phyloP scores from a whole-genome alignment of 92 coral and sea anemone genomes.

The Phenganax stokvisi region DNA sequence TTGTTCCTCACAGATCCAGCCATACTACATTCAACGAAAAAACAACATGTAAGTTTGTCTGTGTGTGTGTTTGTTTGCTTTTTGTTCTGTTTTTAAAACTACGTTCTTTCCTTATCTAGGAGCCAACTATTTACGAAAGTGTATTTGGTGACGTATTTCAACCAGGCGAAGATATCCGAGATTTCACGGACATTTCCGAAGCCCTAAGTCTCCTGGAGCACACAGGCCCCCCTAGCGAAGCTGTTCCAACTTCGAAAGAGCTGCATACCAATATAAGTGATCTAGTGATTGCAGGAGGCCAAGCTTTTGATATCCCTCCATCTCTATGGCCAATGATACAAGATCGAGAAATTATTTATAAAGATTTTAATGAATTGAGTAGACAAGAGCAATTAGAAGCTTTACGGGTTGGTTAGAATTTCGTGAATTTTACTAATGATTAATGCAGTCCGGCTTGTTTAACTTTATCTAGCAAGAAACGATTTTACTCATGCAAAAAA shows the following conservation, averaged over 20 bases:
- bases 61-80: background rate
- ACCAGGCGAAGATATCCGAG: background rate
- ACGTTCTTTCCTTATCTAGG: background rate
- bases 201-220: background rate
- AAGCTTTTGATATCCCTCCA: constrained; percentile 16
- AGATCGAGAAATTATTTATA: constrained; percentile 25
- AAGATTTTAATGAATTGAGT: constrained; percentile 26
- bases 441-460: background rate
- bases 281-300: constrained; percentile 2
- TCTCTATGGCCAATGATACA: background rate
- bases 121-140: constrained; percentile 5
- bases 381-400: constrained; percentile 2
- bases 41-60: background rate
- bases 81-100: background rate
- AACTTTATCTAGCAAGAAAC: background rate
- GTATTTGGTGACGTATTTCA: constrained; percentile 6
- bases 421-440: background rate
- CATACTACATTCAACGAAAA: too few species aligned
- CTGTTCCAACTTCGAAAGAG: background rate
- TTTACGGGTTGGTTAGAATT: constrained; percentile 3
- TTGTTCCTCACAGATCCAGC: too few species aligned
- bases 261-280: constrained; percentile 1
- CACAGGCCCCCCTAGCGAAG: constrained; percentile 27
- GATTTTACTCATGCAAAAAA: background rate
- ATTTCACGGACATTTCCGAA: background rate